Evolutionary conservation across 2,113 vertebrate species (phyloP).

Genomic region (Puntigrus tetrazona): DNA sequence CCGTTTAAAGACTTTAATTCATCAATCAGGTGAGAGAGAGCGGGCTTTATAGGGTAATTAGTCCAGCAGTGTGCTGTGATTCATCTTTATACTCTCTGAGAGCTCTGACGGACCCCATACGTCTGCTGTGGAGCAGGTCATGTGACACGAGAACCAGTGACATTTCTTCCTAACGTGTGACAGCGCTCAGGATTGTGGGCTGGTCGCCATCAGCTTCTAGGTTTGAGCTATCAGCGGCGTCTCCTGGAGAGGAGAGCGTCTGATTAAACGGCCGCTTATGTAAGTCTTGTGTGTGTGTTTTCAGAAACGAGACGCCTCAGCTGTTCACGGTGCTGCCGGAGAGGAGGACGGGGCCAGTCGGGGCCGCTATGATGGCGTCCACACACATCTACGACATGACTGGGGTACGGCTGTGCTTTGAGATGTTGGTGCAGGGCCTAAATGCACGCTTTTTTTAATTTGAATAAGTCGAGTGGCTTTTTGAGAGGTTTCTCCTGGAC

Average conservation of each 20-base stretch:
- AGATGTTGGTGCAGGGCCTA: too few relatives aligned
- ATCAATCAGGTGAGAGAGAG: neutral
- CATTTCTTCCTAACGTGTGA: neutral
- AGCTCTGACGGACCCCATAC: neutral
- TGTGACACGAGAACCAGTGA: neutral
- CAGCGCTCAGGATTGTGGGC: neutral
- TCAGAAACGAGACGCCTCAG: slow-evolving; percentile 89
- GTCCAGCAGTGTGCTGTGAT: neutral
- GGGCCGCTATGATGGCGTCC: slow-evolving; percentile 90
- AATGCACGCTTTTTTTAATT: too few relatives aligned
- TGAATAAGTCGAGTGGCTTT: too few relatives aligned
- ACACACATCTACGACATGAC: slow-evolving; percentile 93
- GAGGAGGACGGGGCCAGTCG: slow-evolving; percentile 84
- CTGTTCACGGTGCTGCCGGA: slow-evolving; percentile 89
- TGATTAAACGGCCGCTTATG: neutral
- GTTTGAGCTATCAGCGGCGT: neutral
- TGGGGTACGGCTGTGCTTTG: slow-evolving; percentile 62
- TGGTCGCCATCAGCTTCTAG: neutral
- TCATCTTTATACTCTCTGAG: neutral
- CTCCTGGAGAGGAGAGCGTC: neutral
- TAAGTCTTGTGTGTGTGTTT: neutral
- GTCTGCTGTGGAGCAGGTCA: too few relatives aligned
- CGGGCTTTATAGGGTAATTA: neutral
- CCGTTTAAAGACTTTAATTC: neutral
- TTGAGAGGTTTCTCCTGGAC: too few relatives aligned